These are phyloP conservation scores for Myodes glareolus DNA, from an alignment of 2,113 vertebrate genomes.

Conservation along the genomic window DNA sequence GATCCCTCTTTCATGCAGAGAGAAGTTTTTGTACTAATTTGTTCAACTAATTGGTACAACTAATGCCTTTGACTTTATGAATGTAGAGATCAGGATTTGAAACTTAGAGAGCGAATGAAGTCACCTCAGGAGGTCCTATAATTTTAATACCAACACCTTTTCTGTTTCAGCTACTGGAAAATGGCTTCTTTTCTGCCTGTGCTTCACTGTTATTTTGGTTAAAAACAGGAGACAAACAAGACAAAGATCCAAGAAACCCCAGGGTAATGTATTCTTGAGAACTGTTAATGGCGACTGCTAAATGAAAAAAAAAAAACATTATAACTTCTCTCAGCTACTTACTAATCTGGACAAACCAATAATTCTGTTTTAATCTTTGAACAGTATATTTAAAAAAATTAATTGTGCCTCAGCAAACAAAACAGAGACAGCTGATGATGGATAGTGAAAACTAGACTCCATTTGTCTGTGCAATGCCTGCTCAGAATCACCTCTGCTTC, in stretches of 20 bases:
- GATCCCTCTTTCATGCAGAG: background rate
- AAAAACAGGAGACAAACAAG: background rate
- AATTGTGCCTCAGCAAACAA: too few relatives aligned
- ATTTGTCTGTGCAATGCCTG: background rate
- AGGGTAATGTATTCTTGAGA: background rate
- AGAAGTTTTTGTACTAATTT: background rate
- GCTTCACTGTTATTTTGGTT: slow-evolving; percentile 22
- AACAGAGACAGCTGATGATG: background rate
- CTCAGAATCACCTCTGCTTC: background rate
- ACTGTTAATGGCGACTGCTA: background rate
- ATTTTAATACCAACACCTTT: background rate
- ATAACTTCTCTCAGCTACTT: background rate
- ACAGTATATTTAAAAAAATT: background rate
- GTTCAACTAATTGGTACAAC: background rate
- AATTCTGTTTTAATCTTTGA: slow-evolving; percentile 21
- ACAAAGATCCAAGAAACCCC: background rate
- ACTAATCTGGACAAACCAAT: background rate
- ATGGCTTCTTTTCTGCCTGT: background rate
- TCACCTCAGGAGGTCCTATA: background rate
- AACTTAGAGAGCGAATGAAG: background rate
- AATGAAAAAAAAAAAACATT: background rate
- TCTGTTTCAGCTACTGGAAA: background rate
- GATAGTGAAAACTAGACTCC: background rate
- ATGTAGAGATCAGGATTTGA: background rate
- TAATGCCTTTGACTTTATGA: background rate